phyloP scores from a whole-genome alignment of 2,113 vertebrate species.

The Pterocles gutturalis region DNA sequence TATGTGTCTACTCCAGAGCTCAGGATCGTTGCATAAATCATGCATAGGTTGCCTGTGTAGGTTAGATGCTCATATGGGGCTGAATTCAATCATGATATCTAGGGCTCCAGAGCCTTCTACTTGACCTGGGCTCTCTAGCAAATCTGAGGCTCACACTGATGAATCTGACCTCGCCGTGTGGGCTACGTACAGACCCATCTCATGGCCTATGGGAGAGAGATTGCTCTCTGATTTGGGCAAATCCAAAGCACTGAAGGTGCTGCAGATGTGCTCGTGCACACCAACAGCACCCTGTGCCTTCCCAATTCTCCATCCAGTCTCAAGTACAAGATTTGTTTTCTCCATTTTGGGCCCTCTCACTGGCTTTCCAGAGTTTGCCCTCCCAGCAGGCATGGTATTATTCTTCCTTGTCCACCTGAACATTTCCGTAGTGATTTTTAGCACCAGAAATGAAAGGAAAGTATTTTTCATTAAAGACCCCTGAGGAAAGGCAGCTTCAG shows the following conservation, averaged over 20 bases:
- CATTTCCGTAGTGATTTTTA: not conserved
- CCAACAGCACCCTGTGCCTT: not conserved
- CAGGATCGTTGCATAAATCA: too few species aligned
- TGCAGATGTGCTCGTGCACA: not conserved
- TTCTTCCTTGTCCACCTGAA: not conserved
- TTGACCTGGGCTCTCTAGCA: not conserved
- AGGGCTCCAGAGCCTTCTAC: not conserved
- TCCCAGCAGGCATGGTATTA: not conserved
- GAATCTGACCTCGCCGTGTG: rapidly evolving
- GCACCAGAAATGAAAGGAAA: not conserved
- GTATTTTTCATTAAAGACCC: not conserved
- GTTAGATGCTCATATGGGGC: not conserved
- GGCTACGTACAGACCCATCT: not conserved
- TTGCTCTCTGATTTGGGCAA: not conserved
- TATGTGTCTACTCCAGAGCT: not conserved
- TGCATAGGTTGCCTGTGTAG: too few species aligned
- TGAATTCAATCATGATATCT: not conserved
- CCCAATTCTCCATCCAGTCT: not conserved
- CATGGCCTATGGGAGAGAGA: not conserved
- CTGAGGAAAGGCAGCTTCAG: not conserved
- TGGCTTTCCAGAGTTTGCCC: not conserved
- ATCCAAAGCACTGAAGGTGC: not conserved
- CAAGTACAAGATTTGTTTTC: not conserved
- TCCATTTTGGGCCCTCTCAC: not conserved
- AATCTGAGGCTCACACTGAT: not conserved